These are phyloP conservation scores for Onthophagus taurus DNA, from an alignment of 1,140 invertebrate species.

Conservation along the genomic window DNA sequence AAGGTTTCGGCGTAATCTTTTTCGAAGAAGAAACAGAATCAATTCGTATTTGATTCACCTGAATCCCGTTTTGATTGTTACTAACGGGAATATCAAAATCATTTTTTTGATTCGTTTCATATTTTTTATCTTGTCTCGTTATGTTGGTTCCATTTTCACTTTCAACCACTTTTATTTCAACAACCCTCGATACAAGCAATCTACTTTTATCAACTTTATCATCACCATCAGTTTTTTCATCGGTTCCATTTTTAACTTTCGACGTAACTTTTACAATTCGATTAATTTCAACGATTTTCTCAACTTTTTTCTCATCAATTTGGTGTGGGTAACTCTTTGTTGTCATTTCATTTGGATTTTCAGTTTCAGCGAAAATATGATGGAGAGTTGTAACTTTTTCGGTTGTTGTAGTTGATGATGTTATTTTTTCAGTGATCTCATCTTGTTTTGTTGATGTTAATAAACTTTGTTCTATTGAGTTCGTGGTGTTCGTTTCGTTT, in stretches of 20 bases:
- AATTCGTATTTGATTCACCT: conserved; percentile 20
- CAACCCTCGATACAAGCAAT: no score
- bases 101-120: neutral
- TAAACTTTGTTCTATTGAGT: neutral
- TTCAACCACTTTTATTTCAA: conserved; percentile 52
- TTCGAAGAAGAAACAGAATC: conserved; percentile 31
- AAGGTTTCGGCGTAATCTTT: conserved; percentile 30
- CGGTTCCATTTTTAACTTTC: conserved; percentile 32
- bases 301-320: conserved; percentile 30
- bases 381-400: conserved; percentile 3
- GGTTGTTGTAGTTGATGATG: conserved; percentile 5
- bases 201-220: conserved; percentile 22
- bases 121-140: neutral
- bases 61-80: neutral
- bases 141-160: conserved; percentile 21
- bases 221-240: conserved; percentile 42
- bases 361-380: conserved; percentile 4
- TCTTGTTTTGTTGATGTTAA: no score
- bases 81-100: conserved; percentile 4
- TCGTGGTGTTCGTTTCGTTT: neutral
- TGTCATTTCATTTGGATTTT: neutral
- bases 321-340: conserved; percentile 12
- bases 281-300: conserved; percentile 54
- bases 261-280: conserved; percentile 54
- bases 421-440: no score